phyloP scores from a whole-genome alignment of 2,113 vertebrate species.

The Neolamprologus variostigma region DNA sequence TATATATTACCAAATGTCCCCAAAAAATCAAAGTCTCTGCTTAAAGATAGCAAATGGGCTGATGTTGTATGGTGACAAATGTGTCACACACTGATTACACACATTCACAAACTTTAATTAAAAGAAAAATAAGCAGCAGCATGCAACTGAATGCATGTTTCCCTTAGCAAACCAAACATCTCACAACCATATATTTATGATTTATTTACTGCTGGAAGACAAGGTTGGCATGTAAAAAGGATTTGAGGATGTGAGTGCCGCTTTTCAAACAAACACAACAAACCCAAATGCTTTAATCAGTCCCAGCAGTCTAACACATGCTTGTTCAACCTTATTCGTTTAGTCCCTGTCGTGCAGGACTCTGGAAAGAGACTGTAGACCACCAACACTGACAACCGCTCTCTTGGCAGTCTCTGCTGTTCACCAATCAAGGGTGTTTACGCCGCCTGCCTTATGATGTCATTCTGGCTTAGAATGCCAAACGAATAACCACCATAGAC shows the following conservation, averaged over 20 bases:
- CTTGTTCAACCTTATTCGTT: conserved; percentile 22
- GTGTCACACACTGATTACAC: background rate
- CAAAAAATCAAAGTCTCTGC: background rate
- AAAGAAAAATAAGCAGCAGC: background rate
- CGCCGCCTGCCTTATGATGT: conserved; percentile 62
- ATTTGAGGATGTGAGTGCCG: conserved; percentile 31
- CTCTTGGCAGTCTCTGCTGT: conserved; percentile 59
- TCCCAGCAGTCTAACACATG: conserved; percentile 28
- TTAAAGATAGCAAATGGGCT: conserved; percentile 3
- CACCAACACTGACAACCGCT: conserved; percentile 62
- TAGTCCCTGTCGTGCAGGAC: conserved; percentile 12
- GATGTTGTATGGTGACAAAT: background rate
- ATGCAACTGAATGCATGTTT: background rate
- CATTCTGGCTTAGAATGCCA: conserved; percentile 55
- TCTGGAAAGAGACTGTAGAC: conserved; percentile 37
- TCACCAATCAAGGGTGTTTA: conserved; percentile 69
- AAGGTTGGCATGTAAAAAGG: conserved; percentile 27
- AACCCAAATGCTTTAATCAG: conserved; percentile 44
- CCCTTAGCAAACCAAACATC: conserved; percentile 15
- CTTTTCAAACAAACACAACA: conserved; percentile 55
- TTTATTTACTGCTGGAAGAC: background rate
- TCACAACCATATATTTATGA: conserved; percentile 5
- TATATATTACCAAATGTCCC: conserved; percentile 5
- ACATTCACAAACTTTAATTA: background rate
- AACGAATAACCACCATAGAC: conserved; percentile 42